phyloP scores from a whole-genome alignment of 2,888 invertebrate genomes.

The Sussaba pulchella region DNA sequence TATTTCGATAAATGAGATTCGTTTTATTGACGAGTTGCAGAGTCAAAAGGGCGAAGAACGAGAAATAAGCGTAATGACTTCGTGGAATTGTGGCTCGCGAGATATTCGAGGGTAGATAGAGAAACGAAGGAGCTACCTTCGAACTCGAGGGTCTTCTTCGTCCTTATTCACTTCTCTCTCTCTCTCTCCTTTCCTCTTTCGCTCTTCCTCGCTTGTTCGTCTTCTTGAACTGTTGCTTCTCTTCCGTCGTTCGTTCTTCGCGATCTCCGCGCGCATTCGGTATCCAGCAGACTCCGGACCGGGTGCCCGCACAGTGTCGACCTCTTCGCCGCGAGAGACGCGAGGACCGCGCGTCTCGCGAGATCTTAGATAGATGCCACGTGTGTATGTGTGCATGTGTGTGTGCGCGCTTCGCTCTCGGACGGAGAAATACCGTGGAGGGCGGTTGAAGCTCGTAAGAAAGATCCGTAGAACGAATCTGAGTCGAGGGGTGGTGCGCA shows the following conservation, averaged over 20 bases:
- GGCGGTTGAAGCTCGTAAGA: slow-evolving; percentile 29
- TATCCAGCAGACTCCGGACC: slow-evolving; percentile 48
- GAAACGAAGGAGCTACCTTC: slow-evolving; percentile 34
- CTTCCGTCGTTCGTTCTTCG: slow-evolving; percentile 28
- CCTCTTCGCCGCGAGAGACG: slow-evolving; percentile 49
- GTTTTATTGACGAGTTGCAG: neutral
- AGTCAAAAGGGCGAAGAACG: neutral
- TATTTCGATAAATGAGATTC: neutral
- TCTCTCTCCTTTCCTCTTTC: neutral
- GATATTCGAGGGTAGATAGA: slow-evolving; percentile 50
- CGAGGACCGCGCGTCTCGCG: slow-evolving; percentile 38
- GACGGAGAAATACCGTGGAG: slow-evolving; percentile 33
- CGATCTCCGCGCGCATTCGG: slow-evolving; percentile 42
- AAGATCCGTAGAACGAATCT: slow-evolving; percentile 71
- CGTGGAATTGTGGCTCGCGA: slow-evolving; percentile 36
- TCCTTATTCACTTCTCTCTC: slow-evolving; percentile 25
- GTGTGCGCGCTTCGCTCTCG: neutral
- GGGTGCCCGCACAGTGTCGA: slow-evolving; percentile 49
- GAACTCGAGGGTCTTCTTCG: slow-evolving; percentile 35
- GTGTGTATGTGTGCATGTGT: slow-evolving; percentile 20
- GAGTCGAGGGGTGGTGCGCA: slow-evolving; percentile 69
- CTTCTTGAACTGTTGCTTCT: slow-evolving; percentile 29
- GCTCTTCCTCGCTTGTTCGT: too few relatives aligned
- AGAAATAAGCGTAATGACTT: slow-evolving; percentile 38
- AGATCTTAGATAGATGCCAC: slow-evolving; percentile 60